Evolutionary conservation across 2,797 vertebrate genomes (phyloP).

Genomic region (Lemur catta): DNA sequence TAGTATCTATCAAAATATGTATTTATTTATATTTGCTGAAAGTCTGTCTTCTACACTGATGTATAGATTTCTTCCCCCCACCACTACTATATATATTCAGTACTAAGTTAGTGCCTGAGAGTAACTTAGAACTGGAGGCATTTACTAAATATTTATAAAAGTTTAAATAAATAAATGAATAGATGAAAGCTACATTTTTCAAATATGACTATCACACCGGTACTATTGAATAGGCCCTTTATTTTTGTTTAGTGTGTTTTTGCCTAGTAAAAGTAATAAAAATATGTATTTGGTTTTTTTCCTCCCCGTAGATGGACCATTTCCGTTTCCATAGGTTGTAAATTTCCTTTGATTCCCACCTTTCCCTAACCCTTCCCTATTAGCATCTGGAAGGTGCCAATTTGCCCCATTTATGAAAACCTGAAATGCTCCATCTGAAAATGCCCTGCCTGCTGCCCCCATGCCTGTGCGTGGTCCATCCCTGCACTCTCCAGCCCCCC

Average conservation of each 20-base stretch:
- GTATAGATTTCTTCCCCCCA: not conserved
- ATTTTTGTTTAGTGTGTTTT: constrained; percentile 39
- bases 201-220: not conserved
- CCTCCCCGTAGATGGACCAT: no score
- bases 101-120: not conserved
- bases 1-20: not conserved
- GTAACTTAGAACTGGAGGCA: not conserved
- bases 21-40: not conserved
- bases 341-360: not conserved
- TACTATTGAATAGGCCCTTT: not conserved
- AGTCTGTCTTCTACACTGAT: not conserved
- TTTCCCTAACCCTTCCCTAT: not conserved
- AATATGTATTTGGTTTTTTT: not conserved
- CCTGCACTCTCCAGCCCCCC: not conserved
- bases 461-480: no score
- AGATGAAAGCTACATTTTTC: not conserved
- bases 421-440: not conserved
- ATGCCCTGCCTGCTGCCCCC: not conserved
- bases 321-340: not conserved
- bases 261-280: not conserved
- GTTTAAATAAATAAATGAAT: not conserved
- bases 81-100: not conserved
- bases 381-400: not conserved
- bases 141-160: constrained; percentile 15
- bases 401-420: not conserved